Evolutionary conservation across 2,888 invertebrate species (phyloP).

Genomic region (Neocrepidodera transversa): DNA sequence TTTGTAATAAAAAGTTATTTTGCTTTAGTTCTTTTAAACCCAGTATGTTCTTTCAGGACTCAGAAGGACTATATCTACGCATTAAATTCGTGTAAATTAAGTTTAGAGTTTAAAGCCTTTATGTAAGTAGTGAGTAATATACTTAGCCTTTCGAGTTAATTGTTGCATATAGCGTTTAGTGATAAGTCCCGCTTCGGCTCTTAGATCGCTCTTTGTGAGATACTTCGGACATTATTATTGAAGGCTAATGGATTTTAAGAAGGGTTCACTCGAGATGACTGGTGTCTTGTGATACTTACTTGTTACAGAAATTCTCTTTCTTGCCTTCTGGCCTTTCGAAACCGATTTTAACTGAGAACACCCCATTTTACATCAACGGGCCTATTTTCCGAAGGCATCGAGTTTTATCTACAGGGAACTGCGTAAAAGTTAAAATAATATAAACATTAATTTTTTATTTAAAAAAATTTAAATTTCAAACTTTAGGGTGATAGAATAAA

Average conservation of each 20-base stretch:
- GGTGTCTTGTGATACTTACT: conserved; percentile 30
- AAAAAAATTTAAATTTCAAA: too few relatives aligned
- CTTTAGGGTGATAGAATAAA: too few relatives aligned
- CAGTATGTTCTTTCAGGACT: too few relatives aligned
- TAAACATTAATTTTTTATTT: too few relatives aligned
- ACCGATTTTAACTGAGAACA: conserved; percentile 11
- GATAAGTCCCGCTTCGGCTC: conserved; percentile 60
- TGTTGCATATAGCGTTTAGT: conserved; percentile 58
- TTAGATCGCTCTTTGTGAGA: conserved; percentile 62
- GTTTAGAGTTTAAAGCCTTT: conserved; percentile 59
- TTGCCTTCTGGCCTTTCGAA: conserved; percentile 10
- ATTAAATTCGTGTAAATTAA: conserved; percentile 55
- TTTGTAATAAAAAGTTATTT: too few relatives aligned
- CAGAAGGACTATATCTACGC: conserved; percentile 38
- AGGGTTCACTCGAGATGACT: conserved; percentile 58
- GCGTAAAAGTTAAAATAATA: background rate
- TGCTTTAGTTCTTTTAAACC: too few relatives aligned
- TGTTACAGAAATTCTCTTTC: conserved; percentile 16
- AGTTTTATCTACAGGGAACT: background rate
- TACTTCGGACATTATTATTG: conserved; percentile 62
- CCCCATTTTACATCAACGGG: conserved; percentile 19
- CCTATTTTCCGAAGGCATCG: background rate
- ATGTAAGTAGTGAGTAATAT: conserved; percentile 61
- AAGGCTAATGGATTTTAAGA: conserved; percentile 62
- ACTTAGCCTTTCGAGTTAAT: conserved; percentile 60